phyloP scores from a whole-genome alignment of 1,140 invertebrate species.

The Brachionus rubens region DNA sequence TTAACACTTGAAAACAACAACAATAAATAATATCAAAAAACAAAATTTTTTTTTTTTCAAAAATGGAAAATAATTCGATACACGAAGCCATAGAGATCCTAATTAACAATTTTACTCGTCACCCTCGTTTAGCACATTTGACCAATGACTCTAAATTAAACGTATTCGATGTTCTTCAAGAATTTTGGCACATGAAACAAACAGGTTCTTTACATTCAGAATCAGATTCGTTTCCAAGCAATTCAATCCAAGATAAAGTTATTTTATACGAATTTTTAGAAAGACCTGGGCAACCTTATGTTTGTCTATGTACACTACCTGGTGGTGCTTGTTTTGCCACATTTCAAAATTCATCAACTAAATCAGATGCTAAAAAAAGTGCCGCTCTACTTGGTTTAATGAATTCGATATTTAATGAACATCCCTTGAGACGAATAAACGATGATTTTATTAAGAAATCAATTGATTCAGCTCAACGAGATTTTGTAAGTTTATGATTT shows the following conservation, averaged over 20 bases:
- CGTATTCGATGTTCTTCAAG: conserved; percentile 87
- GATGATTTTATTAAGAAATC: conserved; percentile 91
- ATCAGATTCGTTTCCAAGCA: conserved; percentile 61
- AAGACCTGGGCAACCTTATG: conserved; percentile 79
- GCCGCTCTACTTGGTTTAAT: conserved; percentile 91
- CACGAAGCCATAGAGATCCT: conserved; percentile 28
- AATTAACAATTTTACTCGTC: conserved; percentile 22
- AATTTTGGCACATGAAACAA: conserved; percentile 96
- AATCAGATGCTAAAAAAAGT: conserved; percentile 84
- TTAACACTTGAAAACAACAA: neutral
- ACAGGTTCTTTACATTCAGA: conserved; percentile 55
- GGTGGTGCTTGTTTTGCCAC: conserved; percentile 91
- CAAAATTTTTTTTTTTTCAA: neutral
- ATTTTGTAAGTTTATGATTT: conserved; percentile 63
- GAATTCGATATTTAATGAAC: conserved; percentile 94
- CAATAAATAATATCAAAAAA: neutral
- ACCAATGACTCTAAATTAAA: conserved; percentile 67
- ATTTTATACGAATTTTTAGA: conserved; percentile 92
- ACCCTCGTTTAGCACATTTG: conserved; percentile 53
- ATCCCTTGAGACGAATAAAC: conserved; percentile 83
- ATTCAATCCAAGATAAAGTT: conserved; percentile 71
- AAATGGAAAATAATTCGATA: conserved; percentile 14
- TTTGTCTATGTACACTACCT: conserved; percentile 88
- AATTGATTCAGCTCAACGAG: conserved; percentile 76
- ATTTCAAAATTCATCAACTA: conserved; percentile 90